Percentiles rank a stretch among this genome's conserved stretches.
Evolutionary conservation across 2,113 vertebrate genomes (phyloP).

Genomic region (Argyrosomus japonicus): DNA sequence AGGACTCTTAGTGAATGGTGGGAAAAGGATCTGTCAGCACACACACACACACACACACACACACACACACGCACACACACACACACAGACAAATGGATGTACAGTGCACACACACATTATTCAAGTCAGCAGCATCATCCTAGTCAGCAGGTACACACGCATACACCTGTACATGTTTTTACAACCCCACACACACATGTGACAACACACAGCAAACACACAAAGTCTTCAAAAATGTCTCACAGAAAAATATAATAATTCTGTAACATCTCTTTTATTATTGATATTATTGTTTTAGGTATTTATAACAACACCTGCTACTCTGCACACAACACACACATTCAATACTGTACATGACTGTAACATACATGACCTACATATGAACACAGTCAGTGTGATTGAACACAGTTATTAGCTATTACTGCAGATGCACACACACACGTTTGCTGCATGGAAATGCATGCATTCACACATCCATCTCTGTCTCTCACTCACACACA

Average conservation of each 20-base stretch:
- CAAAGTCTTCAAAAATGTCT: too few relatives aligned
- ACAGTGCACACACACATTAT: background rate
- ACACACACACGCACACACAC: conserved; percentile 10
- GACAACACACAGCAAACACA: too few relatives aligned
- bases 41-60: conserved; percentile 16
- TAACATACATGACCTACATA: background rate
- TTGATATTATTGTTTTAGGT: too few relatives aligned
- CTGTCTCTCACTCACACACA: background rate
- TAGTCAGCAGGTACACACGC: background rate
- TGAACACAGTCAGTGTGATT: background rate
- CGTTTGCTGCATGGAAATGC: background rate
- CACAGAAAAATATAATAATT: too few relatives aligned
- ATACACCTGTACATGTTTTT: background rate
- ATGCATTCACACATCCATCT: conserved; percentile 9
- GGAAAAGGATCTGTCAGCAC: conserved; percentile 70
- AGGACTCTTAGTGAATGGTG: conserved; percentile 54
- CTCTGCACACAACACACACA: background rate
- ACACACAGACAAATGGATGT: too few relatives aligned
- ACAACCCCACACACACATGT: too few relatives aligned
- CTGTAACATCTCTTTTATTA: background rate
- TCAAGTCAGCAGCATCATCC: background rate
- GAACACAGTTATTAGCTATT: background rate
- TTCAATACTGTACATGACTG: too few relatives aligned
- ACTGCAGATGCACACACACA: background rate
- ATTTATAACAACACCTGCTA: background rate